A percentile compares a stretch with the other conserved stretches of the same genome.
phyloP scores from a whole-genome alignment of 2,888 invertebrate genomes.

The Tachystola acroxantha region DNA sequence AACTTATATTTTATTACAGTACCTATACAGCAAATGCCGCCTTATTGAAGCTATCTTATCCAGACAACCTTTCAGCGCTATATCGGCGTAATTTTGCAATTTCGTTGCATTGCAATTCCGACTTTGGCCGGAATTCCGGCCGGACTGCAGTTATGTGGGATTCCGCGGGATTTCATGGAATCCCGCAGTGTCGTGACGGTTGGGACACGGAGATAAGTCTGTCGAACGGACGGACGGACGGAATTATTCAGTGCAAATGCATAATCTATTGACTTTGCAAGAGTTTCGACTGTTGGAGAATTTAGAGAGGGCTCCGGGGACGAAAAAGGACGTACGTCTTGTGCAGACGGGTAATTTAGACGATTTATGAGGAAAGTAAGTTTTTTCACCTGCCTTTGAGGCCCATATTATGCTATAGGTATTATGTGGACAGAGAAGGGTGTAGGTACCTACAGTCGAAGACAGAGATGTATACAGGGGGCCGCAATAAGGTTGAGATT shows the following conservation, averaged over 20 bases:
- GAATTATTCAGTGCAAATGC: constrained; percentile 3
- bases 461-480: no score
- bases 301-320: no score
- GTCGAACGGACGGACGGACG: constrained; percentile 1
- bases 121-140: neutral
- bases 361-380: constrained; percentile 14
- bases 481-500: no score
- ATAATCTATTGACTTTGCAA: neutral
- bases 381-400: constrained; percentile 1
- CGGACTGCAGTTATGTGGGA: neutral
- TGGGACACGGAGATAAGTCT: constrained; percentile 2
- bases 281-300: neutral
- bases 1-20: no score
- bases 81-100: neutral
- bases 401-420: no score
- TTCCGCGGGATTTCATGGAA: constrained; percentile 2
- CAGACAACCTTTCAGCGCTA: no score
- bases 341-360: constrained; percentile 6
- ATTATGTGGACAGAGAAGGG: no score
- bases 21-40: no score
- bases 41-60: no score
- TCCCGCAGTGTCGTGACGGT: constrained; percentile 4
- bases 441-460: no score
- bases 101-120: neutral
- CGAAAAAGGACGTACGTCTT: neutral